A percentile compares a stretch with the other conserved stretches of the same genome.
phyloP scores from a whole-genome alignment of 2,797 vertebrate species.

The Mormyrops attenuatus region DNA sequence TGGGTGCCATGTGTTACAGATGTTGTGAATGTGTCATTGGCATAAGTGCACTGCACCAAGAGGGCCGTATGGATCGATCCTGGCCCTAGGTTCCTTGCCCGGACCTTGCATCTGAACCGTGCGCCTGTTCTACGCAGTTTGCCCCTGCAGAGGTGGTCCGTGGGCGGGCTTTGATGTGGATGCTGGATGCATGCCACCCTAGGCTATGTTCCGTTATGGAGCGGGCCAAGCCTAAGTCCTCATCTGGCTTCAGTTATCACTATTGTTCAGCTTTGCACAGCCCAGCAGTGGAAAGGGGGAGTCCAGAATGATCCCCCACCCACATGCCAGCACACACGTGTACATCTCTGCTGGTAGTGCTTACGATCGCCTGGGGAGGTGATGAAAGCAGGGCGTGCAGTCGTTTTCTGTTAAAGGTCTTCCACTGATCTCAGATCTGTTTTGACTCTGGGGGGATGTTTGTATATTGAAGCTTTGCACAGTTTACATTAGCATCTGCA shows the following conservation, averaged over 20 bases:
- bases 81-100: not conserved
- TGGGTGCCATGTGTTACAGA: not conserved
- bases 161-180: slow-evolving; percentile 26
- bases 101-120: not conserved
- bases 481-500: not conserved
- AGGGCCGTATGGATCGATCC: not conserved
- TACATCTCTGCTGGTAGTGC: not conserved
- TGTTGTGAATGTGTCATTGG: not conserved
- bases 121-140: not conserved
- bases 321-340: not conserved
- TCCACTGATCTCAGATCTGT: not conserved
- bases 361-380: not conserved
- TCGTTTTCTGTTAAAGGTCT: not conserved
- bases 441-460: not conserved
- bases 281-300: not conserved
- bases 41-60: not conserved
- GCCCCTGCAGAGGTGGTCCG: not conserved
- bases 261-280: not conserved
- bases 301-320: not conserved
- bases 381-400: not conserved
- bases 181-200: not conserved
- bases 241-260: slow-evolving; percentile 3
- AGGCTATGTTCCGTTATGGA: slow-evolving; percentile 7
- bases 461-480: not conserved
- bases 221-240: not conserved